Evolutionary conservation across 2,113 vertebrate species (phyloP).

Genomic region (Oryzias woworae): DNA sequence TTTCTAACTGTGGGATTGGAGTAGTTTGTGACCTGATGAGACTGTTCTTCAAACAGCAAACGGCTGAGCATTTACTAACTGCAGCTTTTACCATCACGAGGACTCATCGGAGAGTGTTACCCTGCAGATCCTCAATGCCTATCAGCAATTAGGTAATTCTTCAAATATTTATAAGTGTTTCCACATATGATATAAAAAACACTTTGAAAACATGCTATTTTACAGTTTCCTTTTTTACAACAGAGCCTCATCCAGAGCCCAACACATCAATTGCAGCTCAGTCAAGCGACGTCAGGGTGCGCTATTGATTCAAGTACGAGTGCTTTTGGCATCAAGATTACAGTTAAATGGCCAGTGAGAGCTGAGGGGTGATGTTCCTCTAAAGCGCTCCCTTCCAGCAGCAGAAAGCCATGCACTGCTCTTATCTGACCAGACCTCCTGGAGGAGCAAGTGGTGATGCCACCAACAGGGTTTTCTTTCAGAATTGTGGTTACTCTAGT

Average conservation of each 20-base stretch:
- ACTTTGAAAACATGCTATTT: too few relatives aligned
- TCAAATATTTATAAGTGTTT: too few relatives aligned
- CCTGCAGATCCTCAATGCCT: too few relatives aligned
- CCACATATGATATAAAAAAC: too few relatives aligned
- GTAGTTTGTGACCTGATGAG: slow-evolving; percentile 38
- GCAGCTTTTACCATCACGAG: too few relatives aligned
- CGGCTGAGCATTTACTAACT: neutral
- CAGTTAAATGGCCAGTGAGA: slow-evolving; percentile 70
- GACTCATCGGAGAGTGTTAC: too few relatives aligned
- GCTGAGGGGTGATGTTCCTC: slow-evolving; percentile 62
- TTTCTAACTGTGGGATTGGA: too few relatives aligned
- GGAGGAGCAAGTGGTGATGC: too few relatives aligned
- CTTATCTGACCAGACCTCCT: slow-evolving; percentile 77
- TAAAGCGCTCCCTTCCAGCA: slow-evolving; percentile 51
- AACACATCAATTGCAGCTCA: slow-evolving; percentile 10
- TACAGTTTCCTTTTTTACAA: neutral
- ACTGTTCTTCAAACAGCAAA: slow-evolving; percentile 24
- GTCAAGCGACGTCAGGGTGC: slow-evolving; percentile 66
- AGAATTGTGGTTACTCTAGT: too few relatives aligned
- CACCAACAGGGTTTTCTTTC: too few relatives aligned
- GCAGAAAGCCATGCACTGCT: slow-evolving; percentile 67
- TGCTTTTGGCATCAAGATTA: slow-evolving; percentile 65
- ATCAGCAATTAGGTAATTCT: too few relatives aligned
- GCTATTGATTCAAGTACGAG: slow-evolving; percentile 67
- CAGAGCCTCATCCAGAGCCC: neutral